Evolutionary conservation across 2,113 vertebrate species (phyloP).

Genomic region (Neolamprologus devosi): DNA sequence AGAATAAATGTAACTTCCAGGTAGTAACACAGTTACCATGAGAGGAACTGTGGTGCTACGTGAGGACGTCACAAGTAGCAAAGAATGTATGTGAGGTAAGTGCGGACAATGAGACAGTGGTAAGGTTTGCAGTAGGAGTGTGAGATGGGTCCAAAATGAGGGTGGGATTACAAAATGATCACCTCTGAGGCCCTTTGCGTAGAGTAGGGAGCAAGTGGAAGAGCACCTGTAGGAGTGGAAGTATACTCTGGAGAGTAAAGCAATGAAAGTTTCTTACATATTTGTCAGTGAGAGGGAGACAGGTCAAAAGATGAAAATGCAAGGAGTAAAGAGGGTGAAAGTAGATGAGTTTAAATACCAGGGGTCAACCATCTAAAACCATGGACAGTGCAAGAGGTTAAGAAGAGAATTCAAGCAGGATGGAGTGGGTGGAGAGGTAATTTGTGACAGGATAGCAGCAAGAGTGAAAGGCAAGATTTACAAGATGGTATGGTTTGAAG

Average conservation of each 20-base stretch:
- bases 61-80: not conserved
- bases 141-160: not conserved
- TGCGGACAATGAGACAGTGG: not conserved
- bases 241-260: not conserved
- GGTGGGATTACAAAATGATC: not conserved
- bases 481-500: not conserved
- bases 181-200: not conserved
- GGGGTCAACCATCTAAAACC: not conserved
- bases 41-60: not conserved
- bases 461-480: not conserved
- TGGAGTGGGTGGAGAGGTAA: not conserved
- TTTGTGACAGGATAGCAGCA: not conserved
- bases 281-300: not conserved
- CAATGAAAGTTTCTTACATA: not conserved
- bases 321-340: not conserved
- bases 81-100: not conserved
- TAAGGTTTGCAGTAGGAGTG: not conserved
- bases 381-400: not conserved
- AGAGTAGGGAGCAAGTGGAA: not conserved
- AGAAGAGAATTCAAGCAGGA: not conserved
- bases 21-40: not conserved
- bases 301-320: not conserved
- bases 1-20: not conserved
- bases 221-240: not conserved
- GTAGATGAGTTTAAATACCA: not conserved